Percentiles rank a stretch among this genome's conserved stretches.
These are phyloP conservation scores for Rattus rattus DNA, from an alignment of 2,113 vertebrate species.

Conservation along the genomic window DNA sequence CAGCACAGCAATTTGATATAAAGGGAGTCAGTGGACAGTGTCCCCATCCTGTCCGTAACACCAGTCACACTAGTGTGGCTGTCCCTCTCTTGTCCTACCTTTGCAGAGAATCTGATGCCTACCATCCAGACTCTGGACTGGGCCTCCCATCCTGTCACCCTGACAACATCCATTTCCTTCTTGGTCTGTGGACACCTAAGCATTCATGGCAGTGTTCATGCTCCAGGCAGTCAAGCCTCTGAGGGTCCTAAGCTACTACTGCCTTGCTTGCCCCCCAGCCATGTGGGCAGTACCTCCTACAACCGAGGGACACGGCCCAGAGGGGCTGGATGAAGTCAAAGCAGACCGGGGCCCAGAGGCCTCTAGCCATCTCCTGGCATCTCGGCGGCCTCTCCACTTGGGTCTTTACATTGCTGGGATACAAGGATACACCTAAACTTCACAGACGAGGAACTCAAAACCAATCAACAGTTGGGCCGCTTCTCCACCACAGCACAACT, in stretches of 20 bases:
- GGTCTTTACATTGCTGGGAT: neutral
- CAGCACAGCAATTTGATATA: neutral
- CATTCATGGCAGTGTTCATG: neutral
- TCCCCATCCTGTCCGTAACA: neutral
- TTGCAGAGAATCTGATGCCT: neutral
- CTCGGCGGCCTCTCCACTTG: neutral
- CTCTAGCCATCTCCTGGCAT: neutral
- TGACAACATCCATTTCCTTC: constrained; percentile 44
- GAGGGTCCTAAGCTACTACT: neutral
- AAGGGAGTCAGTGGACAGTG: neutral
- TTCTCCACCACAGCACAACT: neutral
- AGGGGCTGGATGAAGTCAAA: no score
- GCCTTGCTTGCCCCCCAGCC: neutral
- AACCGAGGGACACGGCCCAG: neutral
- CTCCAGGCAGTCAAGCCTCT: neutral
- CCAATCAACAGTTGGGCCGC: neutral
- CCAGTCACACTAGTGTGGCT: neutral
- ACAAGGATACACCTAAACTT: neutral
- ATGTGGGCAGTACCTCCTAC: neutral
- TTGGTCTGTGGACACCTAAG: fast-evolving
- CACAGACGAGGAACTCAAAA: neutral
- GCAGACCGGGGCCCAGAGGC: no score
- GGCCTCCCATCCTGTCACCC: constrained; percentile 22
- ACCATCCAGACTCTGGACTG: neutral
- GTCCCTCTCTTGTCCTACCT: neutral